phyloP scores from a whole-genome alignment of 64 coral and sea anemone species.

The Pachyseris speciosa region DNA sequence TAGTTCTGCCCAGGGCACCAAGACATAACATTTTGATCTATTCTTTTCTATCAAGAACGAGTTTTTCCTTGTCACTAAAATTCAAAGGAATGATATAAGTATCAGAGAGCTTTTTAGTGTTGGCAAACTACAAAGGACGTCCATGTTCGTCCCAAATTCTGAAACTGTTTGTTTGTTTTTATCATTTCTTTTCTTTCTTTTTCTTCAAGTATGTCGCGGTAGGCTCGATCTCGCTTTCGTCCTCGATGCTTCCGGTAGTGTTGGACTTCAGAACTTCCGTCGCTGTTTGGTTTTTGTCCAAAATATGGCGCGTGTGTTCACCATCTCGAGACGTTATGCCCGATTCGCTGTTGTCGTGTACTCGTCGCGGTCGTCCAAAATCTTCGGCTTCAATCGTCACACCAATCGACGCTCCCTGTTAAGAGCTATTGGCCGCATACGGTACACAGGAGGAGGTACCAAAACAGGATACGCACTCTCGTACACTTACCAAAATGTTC shows the following conservation, averaged over 20 bases:
- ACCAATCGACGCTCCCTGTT: conserved; percentile 24
- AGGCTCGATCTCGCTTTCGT: conserved; percentile 63
- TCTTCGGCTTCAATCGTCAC: conserved; percentile 65
- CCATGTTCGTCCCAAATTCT: too few relatives aligned
- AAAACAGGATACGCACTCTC: conserved; percentile 46
- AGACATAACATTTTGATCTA: too few relatives aligned
- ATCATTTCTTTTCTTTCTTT: not conserved
- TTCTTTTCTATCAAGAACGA: too few relatives aligned
- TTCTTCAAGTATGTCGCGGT: conserved; percentile 40
- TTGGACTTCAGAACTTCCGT: conserved; percentile 53
- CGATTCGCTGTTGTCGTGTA: conserved; percentile 65
- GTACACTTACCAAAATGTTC: conserved; percentile 51
- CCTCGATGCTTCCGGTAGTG: conserved; percentile 71
- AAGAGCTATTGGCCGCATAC: conserved; percentile 35
- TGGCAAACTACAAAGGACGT: too few relatives aligned
- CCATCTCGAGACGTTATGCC: conserved; percentile 55
- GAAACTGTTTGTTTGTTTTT: too few relatives aligned
- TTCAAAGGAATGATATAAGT: too few relatives aligned
- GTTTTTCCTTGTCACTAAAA: too few relatives aligned
- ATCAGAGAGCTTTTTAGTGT: not conserved
- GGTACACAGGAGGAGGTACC: conserved; percentile 66
- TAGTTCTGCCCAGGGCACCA: too few relatives aligned
- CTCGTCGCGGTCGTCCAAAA: conserved; percentile 46
- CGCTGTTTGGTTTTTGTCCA: conserved; percentile 65
- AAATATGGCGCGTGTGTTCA: conserved; percentile 58